phyloP scores from a whole-genome alignment of 2,888 invertebrate species.

The Nephrotoma flavescens region DNA sequence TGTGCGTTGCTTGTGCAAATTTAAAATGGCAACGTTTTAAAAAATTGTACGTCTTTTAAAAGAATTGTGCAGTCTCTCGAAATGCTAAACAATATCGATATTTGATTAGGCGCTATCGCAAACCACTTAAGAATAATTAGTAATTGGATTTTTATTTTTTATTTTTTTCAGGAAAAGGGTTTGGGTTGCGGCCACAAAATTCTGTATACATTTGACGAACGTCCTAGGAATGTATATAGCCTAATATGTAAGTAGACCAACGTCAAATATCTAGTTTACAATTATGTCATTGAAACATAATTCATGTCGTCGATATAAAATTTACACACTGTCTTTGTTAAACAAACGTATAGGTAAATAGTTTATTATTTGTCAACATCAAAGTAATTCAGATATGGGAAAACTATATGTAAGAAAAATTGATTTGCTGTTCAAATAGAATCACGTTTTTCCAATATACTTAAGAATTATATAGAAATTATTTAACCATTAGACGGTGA shows the following conservation, averaged over 20 bases:
- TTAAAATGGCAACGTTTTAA: background rate
- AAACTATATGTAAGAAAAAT: background rate
- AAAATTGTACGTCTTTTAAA: background rate
- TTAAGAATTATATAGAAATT: background rate
- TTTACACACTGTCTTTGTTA: background rate
- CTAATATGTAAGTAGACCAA: background rate
- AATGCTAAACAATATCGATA: background rate
- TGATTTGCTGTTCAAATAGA: background rate
- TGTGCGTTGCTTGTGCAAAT: background rate
- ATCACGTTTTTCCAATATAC: background rate
- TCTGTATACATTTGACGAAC: background rate
- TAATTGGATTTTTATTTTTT: background rate
- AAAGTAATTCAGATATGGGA: background rate
- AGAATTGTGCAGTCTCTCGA: background rate
- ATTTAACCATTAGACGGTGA: background rate
- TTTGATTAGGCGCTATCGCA: background rate
- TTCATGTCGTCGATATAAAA: background rate
- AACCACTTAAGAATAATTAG: background rate
- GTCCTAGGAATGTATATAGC: background rate
- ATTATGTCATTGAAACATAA: background rate
- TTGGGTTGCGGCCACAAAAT: background rate
- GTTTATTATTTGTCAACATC: background rate
- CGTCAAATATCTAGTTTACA: background rate
- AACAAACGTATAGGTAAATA: background rate
- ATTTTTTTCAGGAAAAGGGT: background rate